Conservation (phyloP, 2,113 vertebrate genomes). For the Callospermophilus lateralis region DNA sequence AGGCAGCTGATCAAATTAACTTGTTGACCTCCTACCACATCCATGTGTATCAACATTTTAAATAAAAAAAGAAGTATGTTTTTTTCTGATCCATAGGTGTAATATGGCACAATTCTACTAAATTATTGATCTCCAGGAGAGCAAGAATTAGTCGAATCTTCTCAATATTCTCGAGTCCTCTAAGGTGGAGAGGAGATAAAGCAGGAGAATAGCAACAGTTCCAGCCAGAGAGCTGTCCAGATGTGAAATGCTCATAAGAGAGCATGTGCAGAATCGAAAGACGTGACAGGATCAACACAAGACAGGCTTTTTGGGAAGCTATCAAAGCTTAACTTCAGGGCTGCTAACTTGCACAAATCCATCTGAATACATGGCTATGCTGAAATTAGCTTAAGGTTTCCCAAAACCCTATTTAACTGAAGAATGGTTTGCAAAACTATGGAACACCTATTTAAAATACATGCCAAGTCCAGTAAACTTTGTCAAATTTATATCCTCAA, state of each 20-base stretch:
- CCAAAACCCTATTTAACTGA: not conserved
- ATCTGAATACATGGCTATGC: not conserved
- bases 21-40: not conserved
- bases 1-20: not conserved
- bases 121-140: not conserved
- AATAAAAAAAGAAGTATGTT: not conserved
- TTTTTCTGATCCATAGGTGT: not conserved
- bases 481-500: not conserved
- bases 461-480: not conserved
- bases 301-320: not conserved
- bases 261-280: not conserved
- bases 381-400: not conserved
- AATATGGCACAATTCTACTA: not conserved
- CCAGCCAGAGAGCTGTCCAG: not conserved
- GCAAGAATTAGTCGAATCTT: not conserved
- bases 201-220: not conserved
- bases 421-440: not conserved
- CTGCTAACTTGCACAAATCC: not conserved
- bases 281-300: not conserved
- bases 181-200: not conserved
- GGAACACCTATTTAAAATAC: not conserved
- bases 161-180: not conserved
- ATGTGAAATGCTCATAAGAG: rapidly evolving
- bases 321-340: not conserved
- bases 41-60: not conserved